These are phyloP conservation scores for Hylaea fasciaria DNA, from an alignment of 2,888 invertebrate genomes.

Conservation along the genomic window DNA sequence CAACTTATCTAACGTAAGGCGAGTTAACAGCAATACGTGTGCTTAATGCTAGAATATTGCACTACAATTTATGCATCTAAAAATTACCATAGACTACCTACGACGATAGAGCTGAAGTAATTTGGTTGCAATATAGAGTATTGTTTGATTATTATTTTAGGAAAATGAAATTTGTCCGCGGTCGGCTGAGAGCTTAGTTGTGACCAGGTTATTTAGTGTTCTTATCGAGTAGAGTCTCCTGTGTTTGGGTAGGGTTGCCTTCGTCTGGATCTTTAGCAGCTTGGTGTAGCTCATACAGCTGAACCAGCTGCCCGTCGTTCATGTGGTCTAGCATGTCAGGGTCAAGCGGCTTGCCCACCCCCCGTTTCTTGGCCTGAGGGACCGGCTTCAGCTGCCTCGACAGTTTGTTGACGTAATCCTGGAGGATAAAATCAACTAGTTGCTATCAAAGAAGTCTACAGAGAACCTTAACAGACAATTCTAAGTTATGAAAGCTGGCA, in stretches of 20 bases:
- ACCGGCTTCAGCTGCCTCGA: constrained; percentile 89
- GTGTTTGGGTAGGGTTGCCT: not conserved
- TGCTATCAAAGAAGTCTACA: not conserved
- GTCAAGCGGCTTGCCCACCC: constrained; percentile 87
- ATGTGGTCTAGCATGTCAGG: constrained; percentile 88
- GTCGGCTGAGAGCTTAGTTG: constrained; percentile 4
- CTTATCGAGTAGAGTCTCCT: too few species aligned
- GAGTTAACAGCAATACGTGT: not conserved
- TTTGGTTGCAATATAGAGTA: not conserved
- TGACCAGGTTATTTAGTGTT: constrained; percentile 1
- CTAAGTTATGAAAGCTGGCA: too few species aligned
- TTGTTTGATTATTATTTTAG: not conserved
- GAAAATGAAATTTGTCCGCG: not conserved
- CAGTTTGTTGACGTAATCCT: constrained; percentile 91
- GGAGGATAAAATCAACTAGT: constrained; percentile 46
- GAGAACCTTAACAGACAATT: too few species aligned
- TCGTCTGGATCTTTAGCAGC: constrained; percentile 74
- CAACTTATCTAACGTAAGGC: constrained; percentile 3
- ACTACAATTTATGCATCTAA: not conserved
- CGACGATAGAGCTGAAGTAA: not conserved
- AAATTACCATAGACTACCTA: not conserved
- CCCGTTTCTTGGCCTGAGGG: constrained; percentile 84
- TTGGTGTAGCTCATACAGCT: constrained; percentile 92
- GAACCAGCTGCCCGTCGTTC: constrained; percentile 89
- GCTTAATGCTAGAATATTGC: not conserved